Percentiles rank a stretch among this genome's conserved stretches.
These are phyloP conservation scores for Heliconius nattereri DNA, from an alignment of 1,140 invertebrate species.

Conservation along the genomic window DNA sequence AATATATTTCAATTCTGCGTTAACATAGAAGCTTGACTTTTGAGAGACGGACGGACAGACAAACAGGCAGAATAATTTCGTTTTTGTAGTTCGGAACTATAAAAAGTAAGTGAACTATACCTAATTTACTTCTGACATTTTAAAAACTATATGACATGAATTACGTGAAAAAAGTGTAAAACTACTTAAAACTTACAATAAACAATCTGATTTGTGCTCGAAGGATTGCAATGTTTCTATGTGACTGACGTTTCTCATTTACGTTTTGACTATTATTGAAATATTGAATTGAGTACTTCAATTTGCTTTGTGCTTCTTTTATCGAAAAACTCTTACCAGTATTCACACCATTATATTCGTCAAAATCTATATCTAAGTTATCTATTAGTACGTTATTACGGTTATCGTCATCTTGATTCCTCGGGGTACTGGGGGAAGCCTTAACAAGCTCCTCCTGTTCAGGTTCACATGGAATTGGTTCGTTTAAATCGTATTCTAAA, in stretches of 20 bases:
- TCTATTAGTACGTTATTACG: constrained; percentile 45
- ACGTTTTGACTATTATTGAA: neutral
- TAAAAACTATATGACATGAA: neutral
- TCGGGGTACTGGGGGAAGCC: constrained; percentile 13
- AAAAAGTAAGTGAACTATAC: neutral
- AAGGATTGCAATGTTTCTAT: constrained; percentile 19
- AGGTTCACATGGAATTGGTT: constrained; percentile 31
- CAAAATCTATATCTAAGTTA: constrained; percentile 41
- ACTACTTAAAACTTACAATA: constrained; percentile 26
- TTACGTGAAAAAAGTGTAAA: neutral
- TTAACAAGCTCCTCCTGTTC: constrained; percentile 20
- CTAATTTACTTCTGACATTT: neutral
- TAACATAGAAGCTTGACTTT: too few relatives aligned
- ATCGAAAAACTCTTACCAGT: constrained; percentile 43
- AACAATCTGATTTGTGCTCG: constrained; percentile 26
- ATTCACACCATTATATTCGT: constrained; percentile 10
- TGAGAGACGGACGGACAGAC: too few relatives aligned
- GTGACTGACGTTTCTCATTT: constrained; percentile 3
- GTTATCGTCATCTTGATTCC: constrained; percentile 39
- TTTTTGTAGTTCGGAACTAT: too few relatives aligned
- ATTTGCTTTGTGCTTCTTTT: constrained; percentile 17
- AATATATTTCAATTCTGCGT: too few relatives aligned
- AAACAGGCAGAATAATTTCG: too few relatives aligned
- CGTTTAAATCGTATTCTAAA: constrained; percentile 36
- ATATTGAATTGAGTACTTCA: constrained; percentile 13